Conservation (phyloP, 2,888 invertebrate species). For the Eristalis pertinax region DNA sequence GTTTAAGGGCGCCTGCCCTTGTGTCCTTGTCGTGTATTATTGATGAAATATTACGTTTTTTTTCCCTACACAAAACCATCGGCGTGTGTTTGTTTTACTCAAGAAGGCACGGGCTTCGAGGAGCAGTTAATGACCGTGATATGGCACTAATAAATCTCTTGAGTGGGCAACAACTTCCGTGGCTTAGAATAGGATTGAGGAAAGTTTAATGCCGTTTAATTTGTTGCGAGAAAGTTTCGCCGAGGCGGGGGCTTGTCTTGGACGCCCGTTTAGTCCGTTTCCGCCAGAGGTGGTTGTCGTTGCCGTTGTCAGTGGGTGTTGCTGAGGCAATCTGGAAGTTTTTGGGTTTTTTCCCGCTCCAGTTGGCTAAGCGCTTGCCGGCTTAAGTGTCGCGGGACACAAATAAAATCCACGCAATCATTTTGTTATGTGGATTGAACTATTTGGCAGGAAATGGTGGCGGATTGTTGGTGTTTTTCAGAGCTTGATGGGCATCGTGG, state of each 20-base stretch:
- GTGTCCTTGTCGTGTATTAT: slow-evolving; percentile 38
- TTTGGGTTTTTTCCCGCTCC: too few relatives aligned
- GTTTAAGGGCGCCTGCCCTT: neutral
- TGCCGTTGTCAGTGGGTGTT: neutral
- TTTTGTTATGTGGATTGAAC: too few relatives aligned
- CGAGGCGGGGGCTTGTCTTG: slow-evolving; percentile 9
- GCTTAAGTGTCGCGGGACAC: too few relatives aligned
- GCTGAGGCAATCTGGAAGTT: too few relatives aligned
- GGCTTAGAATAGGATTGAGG: slow-evolving; percentile 20
- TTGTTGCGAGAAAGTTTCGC: slow-evolving; percentile 30
- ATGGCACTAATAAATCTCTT: slow-evolving; percentile 37
- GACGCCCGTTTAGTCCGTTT: neutral
- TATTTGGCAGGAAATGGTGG: too few relatives aligned
- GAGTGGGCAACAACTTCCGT: slow-evolving; percentile 28
- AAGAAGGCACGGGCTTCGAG: neutral
- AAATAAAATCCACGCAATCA: too few relatives aligned
- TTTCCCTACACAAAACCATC: neutral
- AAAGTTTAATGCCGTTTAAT: slow-evolving; percentile 41
- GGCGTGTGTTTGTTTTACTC: slow-evolving; percentile 23
- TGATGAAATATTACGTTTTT: slow-evolving; percentile 40
- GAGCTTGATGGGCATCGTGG: too few relatives aligned
- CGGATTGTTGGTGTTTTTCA: too few relatives aligned
- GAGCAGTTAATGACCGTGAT: slow-evolving; percentile 37
- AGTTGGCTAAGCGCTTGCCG: too few relatives aligned
- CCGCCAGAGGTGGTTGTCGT: neutral